Evolutionary conservation across 2,888 invertebrate genomes (phyloP).

Genomic region (Ectropis crepuscularia): DNA sequence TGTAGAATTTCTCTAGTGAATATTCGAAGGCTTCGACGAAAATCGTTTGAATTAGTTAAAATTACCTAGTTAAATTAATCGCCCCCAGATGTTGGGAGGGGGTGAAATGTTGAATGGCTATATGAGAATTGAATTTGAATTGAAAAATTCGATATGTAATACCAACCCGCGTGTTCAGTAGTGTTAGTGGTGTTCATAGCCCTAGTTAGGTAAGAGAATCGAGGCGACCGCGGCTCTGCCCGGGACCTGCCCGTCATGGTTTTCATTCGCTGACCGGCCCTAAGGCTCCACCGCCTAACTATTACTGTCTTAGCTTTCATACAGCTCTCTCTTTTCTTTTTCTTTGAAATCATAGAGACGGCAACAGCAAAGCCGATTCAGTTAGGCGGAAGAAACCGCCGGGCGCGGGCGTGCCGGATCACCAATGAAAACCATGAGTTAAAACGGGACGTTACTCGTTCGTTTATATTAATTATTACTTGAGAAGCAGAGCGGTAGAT

Average conservation of each 20-base stretch:
- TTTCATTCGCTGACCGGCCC: slow-evolving; percentile 43
- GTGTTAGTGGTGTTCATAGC: slow-evolving; percentile 29
- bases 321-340: too few relatives aligned
- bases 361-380: too few relatives aligned
- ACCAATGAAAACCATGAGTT: slow-evolving; percentile 45
- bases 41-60: slow-evolving; percentile 31
- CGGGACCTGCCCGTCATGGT: slow-evolving; percentile 52
- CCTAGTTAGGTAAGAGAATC: slow-evolving; percentile 16
- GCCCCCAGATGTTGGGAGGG: slow-evolving; percentile 26
- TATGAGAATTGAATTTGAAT: slow-evolving; percentile 28
- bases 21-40: slow-evolving; percentile 26
- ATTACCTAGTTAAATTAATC: slow-evolving; percentile 31
- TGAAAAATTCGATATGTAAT: slow-evolving; percentile 29
- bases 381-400: background rate
- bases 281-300: too few relatives aligned
- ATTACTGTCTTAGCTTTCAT: too few relatives aligned
- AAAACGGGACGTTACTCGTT: slow-evolving; percentile 42
- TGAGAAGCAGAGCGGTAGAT: slow-evolving; percentile 42
- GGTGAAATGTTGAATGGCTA: slow-evolving; percentile 14
- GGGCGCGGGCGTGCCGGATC: slow-evolving; percentile 3
- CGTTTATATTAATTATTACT: slow-evolving; percentile 30
- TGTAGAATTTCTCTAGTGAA: slow-evolving; percentile 26
- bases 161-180: slow-evolving; percentile 36
- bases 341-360: too few relatives aligned
- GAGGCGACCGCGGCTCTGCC: background rate